Base-by-base conservation (phyloP, 2,797 vertebrate species). In the Gobionotothen gibberifrons region DNA sequence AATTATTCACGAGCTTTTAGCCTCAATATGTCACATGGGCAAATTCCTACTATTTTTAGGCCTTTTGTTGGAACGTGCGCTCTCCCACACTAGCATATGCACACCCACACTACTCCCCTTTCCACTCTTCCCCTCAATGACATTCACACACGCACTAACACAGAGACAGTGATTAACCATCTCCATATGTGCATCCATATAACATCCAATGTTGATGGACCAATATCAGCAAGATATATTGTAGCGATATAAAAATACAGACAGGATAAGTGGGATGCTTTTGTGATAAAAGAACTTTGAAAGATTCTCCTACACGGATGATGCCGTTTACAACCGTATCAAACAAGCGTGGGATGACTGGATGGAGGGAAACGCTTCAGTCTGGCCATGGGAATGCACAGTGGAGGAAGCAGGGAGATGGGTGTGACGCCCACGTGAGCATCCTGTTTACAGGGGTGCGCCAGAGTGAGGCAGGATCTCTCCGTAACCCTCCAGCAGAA, bases 1-100 rank as follows among this genome's bases (percentile, higher is more conserved):
- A 94, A 93, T 93, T 91, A 93, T 92, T 93, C 91, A 94, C 90
- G 87, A 91, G 91, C 91, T 92, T 92, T 93, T 93, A 93, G 88
- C 90, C 91, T 93, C 91, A 93, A 89, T 92, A 89, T 90, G 91
- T 91, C 92, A 92, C 93, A 93, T 85, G 88, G 87, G 83, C 79
- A 90, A 77, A 90, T 81, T 90, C 77, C 57, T 83, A 89, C 90
- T 93, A 93, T 94, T 92, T 93, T 92, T 93, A 93, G 93, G 82
- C 60, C 84, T 85, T 89, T 92, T 91, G 90, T 93, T 88, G 85
- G 74, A 90, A 86, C 74, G 64, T 67, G 84, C 81, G 73, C 70
- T 73, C 85, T 84, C 82, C 83, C 81, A 90, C 82, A 82, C 87
- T 53, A 81, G 79, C 82, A 65, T 81, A 83, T 81, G 66, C 67